A percentile compares a stretch with the other conserved stretches of the same genome.
These are phyloP conservation scores for Cairina moschata DNA, from an alignment of 2,113 vertebrate genomes.

Conservation along the genomic window DNA sequence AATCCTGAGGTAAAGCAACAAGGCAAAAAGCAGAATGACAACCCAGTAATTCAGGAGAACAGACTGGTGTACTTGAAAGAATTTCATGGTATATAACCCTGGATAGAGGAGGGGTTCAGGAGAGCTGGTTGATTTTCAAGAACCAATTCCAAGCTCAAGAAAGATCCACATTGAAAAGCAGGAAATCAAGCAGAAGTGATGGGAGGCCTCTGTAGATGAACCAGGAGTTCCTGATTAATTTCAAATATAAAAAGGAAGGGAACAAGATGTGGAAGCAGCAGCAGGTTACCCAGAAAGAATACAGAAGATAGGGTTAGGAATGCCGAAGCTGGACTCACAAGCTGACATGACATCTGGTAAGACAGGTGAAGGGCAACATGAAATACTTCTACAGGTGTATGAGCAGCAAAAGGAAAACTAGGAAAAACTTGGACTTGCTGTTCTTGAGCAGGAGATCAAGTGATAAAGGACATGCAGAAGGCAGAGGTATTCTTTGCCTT, in stretches of 20 bases:
- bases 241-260: background rate
- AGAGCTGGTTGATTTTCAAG: background rate
- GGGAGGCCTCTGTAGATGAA: background rate
- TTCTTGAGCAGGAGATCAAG: background rate
- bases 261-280: background rate
- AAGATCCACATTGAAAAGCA: background rate
- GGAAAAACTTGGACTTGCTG: background rate
- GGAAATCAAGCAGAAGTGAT: background rate
- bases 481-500: background rate
- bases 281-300: background rate
- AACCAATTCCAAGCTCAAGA: background rate
- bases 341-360: background rate
- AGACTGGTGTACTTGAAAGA: background rate
- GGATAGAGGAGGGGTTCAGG: background rate
- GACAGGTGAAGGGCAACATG: background rate
- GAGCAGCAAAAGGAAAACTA: background rate
- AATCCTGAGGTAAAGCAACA: background rate
- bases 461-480: background rate
- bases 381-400: background rate
- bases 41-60: background rate
- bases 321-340: background rate
- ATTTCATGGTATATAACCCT: background rate
- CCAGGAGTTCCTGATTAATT: background rate
- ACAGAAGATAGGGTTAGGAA: background rate
- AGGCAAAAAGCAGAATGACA: background rate